These are phyloP conservation scores for Chrysolina haemoptera DNA, from an alignment of 2,888 invertebrate species.

Conservation along the genomic window DNA sequence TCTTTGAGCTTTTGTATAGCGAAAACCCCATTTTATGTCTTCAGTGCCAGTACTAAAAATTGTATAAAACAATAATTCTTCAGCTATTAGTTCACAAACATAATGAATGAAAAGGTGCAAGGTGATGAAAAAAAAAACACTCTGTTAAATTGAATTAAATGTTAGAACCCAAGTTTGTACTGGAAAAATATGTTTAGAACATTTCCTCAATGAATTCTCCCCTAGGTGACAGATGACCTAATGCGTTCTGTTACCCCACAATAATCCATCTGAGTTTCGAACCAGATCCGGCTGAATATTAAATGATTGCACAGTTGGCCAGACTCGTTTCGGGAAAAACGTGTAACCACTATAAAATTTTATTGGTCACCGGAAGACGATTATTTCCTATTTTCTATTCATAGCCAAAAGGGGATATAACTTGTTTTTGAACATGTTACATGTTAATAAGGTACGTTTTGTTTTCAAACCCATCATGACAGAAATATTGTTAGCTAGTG, in stretches of 20 bases:
- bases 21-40: too few relatives aligned
- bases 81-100: neutral
- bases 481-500: too few relatives aligned
- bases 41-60: too few relatives aligned
- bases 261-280: slow-evolving; percentile 2
- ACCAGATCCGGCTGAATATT: neutral
- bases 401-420: neutral
- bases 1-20: too few relatives aligned
- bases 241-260: neutral
- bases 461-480: too few relatives aligned
- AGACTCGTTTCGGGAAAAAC: neutral
- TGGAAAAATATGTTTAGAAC: neutral
- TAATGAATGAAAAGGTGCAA: neutral
- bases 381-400: slow-evolving; percentile 11
- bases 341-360: neutral
- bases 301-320: slow-evolving; percentile 5
- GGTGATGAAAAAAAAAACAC: neutral
- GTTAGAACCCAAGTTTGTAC: neutral
- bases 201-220: slow-evolving; percentile 4
- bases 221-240: slow-evolving; percentile 11
- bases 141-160: neutral
- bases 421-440: neutral
- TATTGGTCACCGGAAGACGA: slow-evolving; percentile 9
- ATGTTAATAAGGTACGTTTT: neutral
- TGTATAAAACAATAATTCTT: neutral